Percentiles rank a stretch among this genome's conserved stretches.
These are phyloP conservation scores for Xylocampa areola DNA, from an alignment of 2,888 invertebrate genomes.

Conservation along the genomic window DNA sequence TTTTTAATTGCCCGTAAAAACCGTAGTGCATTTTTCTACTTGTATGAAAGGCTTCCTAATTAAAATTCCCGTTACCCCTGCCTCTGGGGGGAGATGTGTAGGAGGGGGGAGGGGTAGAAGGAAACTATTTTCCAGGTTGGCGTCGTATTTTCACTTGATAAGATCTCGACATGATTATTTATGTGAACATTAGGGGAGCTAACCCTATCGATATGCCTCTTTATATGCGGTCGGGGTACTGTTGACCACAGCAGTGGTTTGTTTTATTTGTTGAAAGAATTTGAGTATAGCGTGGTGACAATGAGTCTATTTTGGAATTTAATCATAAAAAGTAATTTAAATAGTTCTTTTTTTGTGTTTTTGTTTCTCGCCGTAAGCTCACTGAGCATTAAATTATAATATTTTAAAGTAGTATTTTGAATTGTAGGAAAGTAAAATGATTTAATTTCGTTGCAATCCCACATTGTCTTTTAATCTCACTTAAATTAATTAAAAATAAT, in stretches of 20 bases:
- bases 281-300: too few species aligned
- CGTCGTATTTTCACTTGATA: constrained; percentile 87
- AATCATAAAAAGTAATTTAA: too few species aligned
- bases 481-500: too few species aligned
- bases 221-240: constrained; percentile 80
- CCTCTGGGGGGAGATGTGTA: constrained; percentile 42
- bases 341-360: too few species aligned
- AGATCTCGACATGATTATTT: constrained; percentile 89
- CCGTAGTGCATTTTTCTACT: constrained; percentile 62
- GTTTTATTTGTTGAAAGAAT: constrained; percentile 14
- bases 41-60: constrained; percentile 73
- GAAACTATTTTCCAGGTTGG: constrained; percentile 83
- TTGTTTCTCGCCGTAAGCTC: too few species aligned
- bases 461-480: too few species aligned
- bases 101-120: constrained; percentile 59
- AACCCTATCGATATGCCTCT: constrained; percentile 86
- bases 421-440: too few species aligned
- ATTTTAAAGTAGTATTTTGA: too few species aligned
- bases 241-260: constrained; percentile 49
- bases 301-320: too few species aligned
- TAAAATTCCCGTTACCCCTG: constrained; percentile 76
- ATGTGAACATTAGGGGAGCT: constrained; percentile 85
- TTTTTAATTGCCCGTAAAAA: constrained; percentile 55
- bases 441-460: too few species aligned
- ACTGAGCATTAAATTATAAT: too few species aligned